Conservation (phyloP, 2,797 vertebrate genomes). For the Falco berigora region DNA sequence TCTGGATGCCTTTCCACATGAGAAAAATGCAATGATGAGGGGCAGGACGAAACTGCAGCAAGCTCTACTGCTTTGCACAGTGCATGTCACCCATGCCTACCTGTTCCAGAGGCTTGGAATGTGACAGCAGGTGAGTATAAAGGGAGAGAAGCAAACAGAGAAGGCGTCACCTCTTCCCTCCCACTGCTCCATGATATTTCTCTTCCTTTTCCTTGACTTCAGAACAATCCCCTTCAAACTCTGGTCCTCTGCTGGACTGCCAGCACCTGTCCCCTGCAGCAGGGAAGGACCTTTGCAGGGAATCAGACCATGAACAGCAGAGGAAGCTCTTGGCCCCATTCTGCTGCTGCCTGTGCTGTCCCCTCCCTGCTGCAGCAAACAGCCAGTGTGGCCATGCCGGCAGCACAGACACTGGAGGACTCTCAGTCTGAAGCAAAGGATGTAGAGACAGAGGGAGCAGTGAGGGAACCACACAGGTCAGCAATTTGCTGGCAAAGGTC, state of each 20-base stretch:
- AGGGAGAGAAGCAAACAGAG: background rate
- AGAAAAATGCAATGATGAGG: background rate
- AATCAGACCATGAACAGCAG: background rate
- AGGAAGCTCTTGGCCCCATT: background rate
- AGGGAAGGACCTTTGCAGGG: background rate
- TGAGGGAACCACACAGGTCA: background rate
- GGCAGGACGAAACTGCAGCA: background rate
- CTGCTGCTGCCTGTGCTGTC: background rate
- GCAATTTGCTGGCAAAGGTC: background rate
- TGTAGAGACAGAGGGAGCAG: background rate
- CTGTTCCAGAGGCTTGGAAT: background rate
- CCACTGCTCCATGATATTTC: background rate
- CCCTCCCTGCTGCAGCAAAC: background rate
- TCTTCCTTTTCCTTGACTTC: background rate
- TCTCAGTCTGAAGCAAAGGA: background rate
- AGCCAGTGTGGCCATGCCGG: rapidly evolving
- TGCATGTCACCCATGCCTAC: rapidly evolving
- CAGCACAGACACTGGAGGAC: background rate
- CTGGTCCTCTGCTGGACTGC: background rate
- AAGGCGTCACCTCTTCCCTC: background rate
- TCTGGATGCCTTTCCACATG: background rate
- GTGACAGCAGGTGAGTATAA: background rate
- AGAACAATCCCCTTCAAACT: background rate
- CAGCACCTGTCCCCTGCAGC: background rate
- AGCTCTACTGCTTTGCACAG: background rate